Percentiles rank a stretch among this genome's conserved stretches.
These are phyloP conservation scores for Equus przewalskii DNA, from an alignment of 2,113 vertebrate genomes.

Conservation along the genomic window DNA sequence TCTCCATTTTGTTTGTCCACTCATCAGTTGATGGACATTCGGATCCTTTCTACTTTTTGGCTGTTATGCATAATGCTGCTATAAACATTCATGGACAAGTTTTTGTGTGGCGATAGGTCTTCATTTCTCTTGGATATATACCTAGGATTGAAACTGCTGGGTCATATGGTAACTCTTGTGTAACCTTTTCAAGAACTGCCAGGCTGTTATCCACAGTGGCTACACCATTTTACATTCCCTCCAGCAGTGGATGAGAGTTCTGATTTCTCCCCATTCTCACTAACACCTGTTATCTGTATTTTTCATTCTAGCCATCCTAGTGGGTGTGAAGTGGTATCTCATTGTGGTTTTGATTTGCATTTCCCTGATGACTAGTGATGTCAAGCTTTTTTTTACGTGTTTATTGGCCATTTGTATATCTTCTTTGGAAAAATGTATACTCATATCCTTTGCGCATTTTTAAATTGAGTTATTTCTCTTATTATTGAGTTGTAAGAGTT, in stretches of 20 bases:
- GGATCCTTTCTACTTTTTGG: too few relatives aligned
- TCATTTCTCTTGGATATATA: background rate
- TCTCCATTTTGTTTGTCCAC: too few relatives aligned
- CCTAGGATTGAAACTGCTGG: background rate
- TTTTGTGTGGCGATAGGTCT: background rate
- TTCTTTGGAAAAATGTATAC: background rate
- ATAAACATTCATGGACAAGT: rapidly evolving
- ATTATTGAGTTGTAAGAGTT: background rate
- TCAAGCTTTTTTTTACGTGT: background rate
- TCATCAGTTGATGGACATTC: too few relatives aligned
- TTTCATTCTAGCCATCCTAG: background rate
- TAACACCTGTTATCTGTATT: background rate
- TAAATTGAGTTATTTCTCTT: background rate
- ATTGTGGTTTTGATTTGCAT: background rate
- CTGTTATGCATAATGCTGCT: background rate
- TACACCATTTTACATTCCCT: background rate
- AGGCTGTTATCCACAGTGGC: background rate
- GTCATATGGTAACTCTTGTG: background rate
- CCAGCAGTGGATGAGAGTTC: background rate
- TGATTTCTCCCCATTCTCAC: background rate
- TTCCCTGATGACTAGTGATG: background rate
- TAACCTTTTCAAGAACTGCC: background rate
- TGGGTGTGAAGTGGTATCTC: background rate
- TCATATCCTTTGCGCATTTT: background rate
- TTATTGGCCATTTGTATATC: too few relatives aligned